Evolutionary conservation across 2,113 vertebrate genomes (phyloP).

Genomic region (Shinisaurus crocodilurus): DNA sequence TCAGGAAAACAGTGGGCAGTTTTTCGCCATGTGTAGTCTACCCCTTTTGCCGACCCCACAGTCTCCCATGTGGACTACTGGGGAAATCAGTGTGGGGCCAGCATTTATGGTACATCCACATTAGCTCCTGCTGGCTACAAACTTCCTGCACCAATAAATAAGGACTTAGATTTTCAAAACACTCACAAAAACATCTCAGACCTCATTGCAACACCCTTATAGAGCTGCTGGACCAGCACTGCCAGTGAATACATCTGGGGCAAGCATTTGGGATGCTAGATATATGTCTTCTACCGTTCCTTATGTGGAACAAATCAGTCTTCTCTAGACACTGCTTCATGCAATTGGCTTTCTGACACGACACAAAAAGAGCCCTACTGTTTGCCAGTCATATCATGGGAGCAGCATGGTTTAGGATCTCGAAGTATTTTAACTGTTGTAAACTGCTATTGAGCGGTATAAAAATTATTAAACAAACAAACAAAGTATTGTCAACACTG

Average conservation of each 20-base stretch:
- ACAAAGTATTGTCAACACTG: conserved; percentile 8
- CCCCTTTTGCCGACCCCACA: not conserved
- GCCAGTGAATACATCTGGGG: not conserved
- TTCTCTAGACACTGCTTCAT: conserved; percentile 13
- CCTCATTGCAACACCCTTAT: not conserved
- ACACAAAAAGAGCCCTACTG: not conserved
- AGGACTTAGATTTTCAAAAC: not conserved
- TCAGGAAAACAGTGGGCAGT: not conserved
- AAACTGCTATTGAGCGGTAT: too few species aligned
- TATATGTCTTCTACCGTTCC: conserved; percentile 27
- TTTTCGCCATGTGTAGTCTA: not conserved
- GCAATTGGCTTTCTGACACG: not conserved
- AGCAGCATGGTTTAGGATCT: conserved; percentile 31
- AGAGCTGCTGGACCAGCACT: not conserved
- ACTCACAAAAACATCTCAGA: not conserved
- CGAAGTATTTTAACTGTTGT: too few species aligned
- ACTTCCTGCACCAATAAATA: not conserved
- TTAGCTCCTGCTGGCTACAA: not conserved
- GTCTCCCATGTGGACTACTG: not conserved
- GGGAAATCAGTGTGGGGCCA: not conserved
- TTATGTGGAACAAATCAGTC: conserved; percentile 19
- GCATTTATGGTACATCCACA: not conserved
- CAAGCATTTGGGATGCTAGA: not conserved
- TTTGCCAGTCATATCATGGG: conserved; percentile 26
- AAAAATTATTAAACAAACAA: too few species aligned